Evolutionary conservation across 2,888 invertebrate species (phyloP).

Genomic region (Rugalucina vietnamica): DNA sequence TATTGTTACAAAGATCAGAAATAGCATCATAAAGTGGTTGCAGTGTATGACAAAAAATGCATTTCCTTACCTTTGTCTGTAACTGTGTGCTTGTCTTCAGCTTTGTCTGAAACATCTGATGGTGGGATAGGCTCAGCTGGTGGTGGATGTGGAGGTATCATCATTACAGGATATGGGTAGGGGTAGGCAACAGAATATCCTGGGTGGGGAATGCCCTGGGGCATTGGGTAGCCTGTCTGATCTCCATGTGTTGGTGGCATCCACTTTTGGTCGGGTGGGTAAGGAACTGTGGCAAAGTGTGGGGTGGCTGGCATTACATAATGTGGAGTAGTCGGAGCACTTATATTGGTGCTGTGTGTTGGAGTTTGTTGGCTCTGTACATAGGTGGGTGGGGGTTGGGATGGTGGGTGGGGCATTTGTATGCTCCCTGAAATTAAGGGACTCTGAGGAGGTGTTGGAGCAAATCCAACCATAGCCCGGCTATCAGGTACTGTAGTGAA

Average conservation of each 20-base stretch:
- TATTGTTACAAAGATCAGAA: too few species aligned
- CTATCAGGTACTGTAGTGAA: background rate
- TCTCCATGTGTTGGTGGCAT: slow-evolving; percentile 46
- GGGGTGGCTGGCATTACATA: background rate
- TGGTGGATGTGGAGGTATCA: slow-evolving; percentile 21
- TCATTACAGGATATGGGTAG: slow-evolving; percentile 22
- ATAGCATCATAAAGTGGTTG: too few species aligned
- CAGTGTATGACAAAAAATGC: too few species aligned
- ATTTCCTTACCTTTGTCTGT: slow-evolving; percentile 45
- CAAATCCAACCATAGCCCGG: background rate
- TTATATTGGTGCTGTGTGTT: background rate
- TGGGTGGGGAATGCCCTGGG: slow-evolving; percentile 20
- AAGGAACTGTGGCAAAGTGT: background rate
- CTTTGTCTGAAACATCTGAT: slow-evolving; percentile 50
- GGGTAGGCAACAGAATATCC: slow-evolving; percentile 48
- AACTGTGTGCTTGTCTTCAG: slow-evolving; percentile 21
- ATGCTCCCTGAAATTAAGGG: background rate
- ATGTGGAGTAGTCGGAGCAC: background rate
- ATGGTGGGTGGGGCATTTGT: background rate
- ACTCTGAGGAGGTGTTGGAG: background rate
- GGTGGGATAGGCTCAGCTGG: slow-evolving; percentile 6
- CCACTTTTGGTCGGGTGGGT: slow-evolving; percentile 38
- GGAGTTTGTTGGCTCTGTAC: slow-evolving; percentile 8
- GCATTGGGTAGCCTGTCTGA: slow-evolving; percentile 36
- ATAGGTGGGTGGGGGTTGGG: slow-evolving; percentile 4